phyloP scores from a whole-genome alignment of 92 coral and sea anemone genomes.

The Phenganax stokvisi region DNA sequence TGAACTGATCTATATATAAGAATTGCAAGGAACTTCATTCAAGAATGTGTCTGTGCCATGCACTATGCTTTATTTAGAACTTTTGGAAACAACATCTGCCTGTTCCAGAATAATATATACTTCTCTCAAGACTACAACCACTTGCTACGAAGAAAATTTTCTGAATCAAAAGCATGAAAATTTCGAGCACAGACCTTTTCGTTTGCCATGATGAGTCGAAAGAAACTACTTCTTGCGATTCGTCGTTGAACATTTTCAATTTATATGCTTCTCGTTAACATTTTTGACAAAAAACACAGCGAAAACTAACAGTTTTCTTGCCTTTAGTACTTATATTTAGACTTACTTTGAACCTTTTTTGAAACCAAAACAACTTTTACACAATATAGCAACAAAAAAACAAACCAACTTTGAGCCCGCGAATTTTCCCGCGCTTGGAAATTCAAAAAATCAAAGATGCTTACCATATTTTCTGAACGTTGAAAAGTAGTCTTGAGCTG shows the following conservation, averaged over 20 bases:
- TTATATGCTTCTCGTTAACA: neutral
- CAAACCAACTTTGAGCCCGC: constrained; percentile 15
- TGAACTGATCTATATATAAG: constrained; percentile 57
- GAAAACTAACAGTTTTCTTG: neutral
- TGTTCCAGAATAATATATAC: too few species aligned
- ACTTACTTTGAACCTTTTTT: too few species aligned
- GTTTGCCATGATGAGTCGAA: constrained; percentile 96
- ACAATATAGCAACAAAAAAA: neutral
- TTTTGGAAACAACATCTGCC: too few species aligned
- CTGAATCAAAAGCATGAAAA: neutral
- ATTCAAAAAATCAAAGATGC: neutral
- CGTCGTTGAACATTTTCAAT: constrained; percentile 72
- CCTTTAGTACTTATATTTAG: too few species aligned
- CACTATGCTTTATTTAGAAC: too few species aligned
- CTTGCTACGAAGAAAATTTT: neutral
- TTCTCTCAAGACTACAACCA: too few species aligned
- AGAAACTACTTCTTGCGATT: constrained; percentile 77
- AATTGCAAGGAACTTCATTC: neutral
- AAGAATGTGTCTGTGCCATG: neutral
- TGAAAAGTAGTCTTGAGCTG: neutral
- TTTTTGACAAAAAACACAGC: neutral
- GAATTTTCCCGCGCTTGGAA: neutral
- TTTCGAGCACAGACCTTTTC: constrained; percentile 55
- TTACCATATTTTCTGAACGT: neutral
- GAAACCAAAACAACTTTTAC: constrained; percentile 5